Percentiles rank a stretch among this genome's conserved stretches.
These are phyloP conservation scores for Sycophaga agraensis DNA, from an alignment of 1,140 invertebrate species.

Conservation along the genomic window DNA sequence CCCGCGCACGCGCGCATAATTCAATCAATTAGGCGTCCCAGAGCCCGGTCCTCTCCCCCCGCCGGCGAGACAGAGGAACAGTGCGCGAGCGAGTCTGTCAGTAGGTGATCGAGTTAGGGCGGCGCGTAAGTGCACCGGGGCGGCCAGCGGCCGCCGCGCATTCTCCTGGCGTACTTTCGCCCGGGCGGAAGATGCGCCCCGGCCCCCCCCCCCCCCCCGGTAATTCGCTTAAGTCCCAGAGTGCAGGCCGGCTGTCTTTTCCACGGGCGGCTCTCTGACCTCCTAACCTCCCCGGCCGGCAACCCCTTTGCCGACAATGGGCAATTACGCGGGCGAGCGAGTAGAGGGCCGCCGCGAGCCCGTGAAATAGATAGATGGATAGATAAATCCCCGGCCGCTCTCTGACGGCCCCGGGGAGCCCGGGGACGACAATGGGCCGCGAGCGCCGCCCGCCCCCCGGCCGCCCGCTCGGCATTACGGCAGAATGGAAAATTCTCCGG, in stretches of 20 bases:
- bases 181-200: background rate
- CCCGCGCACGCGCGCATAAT: background rate
- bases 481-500: too few relatives aligned
- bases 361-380: constrained; percentile 20
- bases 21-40: constrained; percentile 1
- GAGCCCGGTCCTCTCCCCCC: too few relatives aligned
- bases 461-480: too few relatives aligned
- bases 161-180: background rate
- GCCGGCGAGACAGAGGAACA: too few relatives aligned
- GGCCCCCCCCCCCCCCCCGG: too few relatives aligned
- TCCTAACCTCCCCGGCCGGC: background rate
- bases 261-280: constrained; percentile 13
- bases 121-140: background rate
- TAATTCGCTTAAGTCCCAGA: constrained; percentile 10
- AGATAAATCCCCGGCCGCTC: constrained; percentile 7
- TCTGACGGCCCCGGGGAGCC: background rate
- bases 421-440: background rate
- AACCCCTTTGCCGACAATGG: constrained; percentile 18
- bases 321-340: too few relatives aligned
- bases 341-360: background rate
- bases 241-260: too few relatives aligned
- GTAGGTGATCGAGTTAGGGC: constrained; percentile 9
- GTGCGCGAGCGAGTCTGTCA: too few relatives aligned
- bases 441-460: too few relatives aligned
- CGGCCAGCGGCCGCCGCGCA: background rate